These are phyloP conservation scores for rabbit (Oryctolagus cuniculus) DNA, from an alignment of 2,113 vertebrate genomes.

Conservation along the genomic window DNA sequence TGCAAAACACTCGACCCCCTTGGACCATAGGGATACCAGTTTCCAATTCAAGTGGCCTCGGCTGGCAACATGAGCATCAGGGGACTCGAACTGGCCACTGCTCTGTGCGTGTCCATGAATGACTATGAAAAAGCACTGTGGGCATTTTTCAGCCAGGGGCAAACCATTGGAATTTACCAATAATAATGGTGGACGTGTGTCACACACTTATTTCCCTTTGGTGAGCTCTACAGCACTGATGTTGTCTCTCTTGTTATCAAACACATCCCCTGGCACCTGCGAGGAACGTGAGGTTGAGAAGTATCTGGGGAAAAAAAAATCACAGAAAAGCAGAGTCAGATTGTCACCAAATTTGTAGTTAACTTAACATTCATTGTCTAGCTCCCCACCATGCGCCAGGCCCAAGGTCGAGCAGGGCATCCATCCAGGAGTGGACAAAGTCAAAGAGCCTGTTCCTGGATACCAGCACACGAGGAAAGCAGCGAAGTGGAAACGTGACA, in stretches of 20 bases:
- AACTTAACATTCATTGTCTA: background rate
- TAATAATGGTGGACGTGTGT: rapidly evolving
- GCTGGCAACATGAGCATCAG: rapidly evolving
- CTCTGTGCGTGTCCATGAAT: rapidly evolving
- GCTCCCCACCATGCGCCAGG: background rate
- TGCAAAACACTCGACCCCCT: background rate
- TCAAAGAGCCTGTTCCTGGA: background rate
- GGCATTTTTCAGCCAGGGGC: background rate
- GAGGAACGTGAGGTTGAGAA: background rate
- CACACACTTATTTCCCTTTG: background rate
- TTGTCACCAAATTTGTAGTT: background rate
- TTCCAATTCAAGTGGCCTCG: background rate
- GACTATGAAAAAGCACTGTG: background rate
- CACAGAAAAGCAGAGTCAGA: background rate
- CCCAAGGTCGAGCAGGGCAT: background rate
- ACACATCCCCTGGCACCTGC: background rate
- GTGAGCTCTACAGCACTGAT: background rate
- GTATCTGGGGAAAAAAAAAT: background rate
- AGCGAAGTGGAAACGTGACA: background rate
- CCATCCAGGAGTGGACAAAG: background rate
- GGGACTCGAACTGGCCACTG: rapidly evolving
- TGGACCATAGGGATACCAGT: background rate
- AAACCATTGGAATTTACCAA: background rate
- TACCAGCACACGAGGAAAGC: background rate
- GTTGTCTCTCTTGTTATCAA: background rate